Base-by-base conservation (phyloP, 2,113 vertebrate genomes). In the Hystrix brachyura region DNA sequence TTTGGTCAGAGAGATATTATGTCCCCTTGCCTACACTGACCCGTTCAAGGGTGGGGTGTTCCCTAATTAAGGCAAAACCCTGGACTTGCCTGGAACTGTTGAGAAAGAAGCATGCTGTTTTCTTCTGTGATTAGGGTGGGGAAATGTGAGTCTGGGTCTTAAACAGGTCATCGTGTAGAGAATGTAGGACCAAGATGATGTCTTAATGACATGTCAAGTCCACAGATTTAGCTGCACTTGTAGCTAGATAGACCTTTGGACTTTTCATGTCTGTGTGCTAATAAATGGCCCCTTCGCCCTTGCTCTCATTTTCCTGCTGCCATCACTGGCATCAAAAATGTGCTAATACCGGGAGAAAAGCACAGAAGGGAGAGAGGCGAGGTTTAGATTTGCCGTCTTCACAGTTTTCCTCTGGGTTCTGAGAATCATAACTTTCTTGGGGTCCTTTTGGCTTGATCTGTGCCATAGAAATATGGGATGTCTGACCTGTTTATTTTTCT, bases 361-460 rank as follows among this genome's bases (percentile, higher is more conserved):
- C 62, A 79, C 3, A 48, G 57, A 65, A 12, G n/a, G 65, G 38
- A 60, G 9, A 29, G 8, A 86, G 69, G 72, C 48, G 15, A 71
- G 51, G 43, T 89, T 86, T 59, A 83, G 15, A 60, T 32, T 38
- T 90, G 34, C 23, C 43, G 65, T 91, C 60, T 84, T 94, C 55
- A 88, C 38, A 87, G 19, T 86, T 94, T 82, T 53, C 27, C 25
- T 82, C 29, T 91, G 84, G 76, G 23, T 95, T 89, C 80, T 81
- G 27, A 87, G 87, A 96, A 84, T 91, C 59, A 64, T 19, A 91
- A 8, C 21, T 95, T 93, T 78, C 51, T 64, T 71, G 62, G 34
- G 27, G 2, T 85, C 38, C 32, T 86, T 60, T 82, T 62, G 71
- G 65, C 46, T 90, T 95, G 79, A 46, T 18, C 14, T 76, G 2